Evolutionary conservation across 2,888 invertebrate species (phyloP).

Genomic region (Pogonocherus hispidulus): DNA sequence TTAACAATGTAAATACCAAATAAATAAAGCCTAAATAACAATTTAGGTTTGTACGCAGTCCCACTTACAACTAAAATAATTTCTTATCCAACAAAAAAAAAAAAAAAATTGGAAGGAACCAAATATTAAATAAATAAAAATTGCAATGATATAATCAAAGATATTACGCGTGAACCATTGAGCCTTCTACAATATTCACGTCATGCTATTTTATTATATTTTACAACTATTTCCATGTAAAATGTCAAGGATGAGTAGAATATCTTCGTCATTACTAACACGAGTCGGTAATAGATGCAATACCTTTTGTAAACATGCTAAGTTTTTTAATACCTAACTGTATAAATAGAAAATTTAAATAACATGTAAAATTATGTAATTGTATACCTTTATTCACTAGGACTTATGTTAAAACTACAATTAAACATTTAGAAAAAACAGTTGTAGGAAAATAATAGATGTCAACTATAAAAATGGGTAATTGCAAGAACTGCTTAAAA

Average conservation of each 20-base stretch:
- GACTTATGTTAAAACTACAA: neutral
- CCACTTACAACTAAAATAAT: neutral
- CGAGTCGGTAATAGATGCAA: constrained; percentile 12
- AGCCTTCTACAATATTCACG: neutral
- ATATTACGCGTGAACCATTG: neutral
- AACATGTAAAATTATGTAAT: constrained; percentile 6
- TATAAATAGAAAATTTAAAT: constrained; percentile 17
- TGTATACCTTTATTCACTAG: constrained; percentile 9
- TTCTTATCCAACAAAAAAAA: no score
- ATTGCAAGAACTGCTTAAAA: no score
- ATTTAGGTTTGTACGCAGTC: no score
- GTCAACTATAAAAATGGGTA: neutral
- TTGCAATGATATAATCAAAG: neutral
- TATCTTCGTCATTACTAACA: constrained; percentile 34
- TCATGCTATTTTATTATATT: neutral
- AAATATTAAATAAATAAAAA: no score
- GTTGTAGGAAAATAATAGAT: neutral
- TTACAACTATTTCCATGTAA: constrained; percentile 29
- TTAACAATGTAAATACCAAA: no score
- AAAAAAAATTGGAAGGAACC: no score
- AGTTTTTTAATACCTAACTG: constrained; percentile 24
- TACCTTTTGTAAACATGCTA: constrained; percentile 16
- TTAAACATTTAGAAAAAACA: neutral
- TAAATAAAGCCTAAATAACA: no score
- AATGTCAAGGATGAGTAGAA: constrained; percentile 45